These are phyloP conservation scores for Chirona hameri DNA, from an alignment of 2,888 invertebrate genomes.

Conservation along the genomic window DNA sequence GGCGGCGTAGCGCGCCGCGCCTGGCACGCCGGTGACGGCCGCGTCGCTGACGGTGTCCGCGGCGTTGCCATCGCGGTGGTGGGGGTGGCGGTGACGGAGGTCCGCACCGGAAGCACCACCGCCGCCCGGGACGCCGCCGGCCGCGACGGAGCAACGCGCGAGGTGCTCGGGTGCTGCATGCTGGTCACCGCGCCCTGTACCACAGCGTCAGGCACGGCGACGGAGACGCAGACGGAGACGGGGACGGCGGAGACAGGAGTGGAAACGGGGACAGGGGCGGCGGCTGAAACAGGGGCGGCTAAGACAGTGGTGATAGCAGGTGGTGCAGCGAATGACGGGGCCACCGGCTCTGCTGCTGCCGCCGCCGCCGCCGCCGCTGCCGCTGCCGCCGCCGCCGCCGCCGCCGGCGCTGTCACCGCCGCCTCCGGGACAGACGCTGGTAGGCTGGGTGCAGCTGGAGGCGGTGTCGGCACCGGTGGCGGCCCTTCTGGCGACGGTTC, in stretches of 20 bases:
- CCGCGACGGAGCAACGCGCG: not conserved
- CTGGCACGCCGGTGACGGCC: not conserved
- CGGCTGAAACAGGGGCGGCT: not conserved
- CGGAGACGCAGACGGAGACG: not conserved
- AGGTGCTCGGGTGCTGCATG: not conserved
- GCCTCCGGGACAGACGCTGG: too few species aligned
- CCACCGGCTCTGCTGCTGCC: not conserved
- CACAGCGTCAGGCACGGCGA: not conserved
- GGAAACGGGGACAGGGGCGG: not conserved
- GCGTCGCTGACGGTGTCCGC: not conserved
- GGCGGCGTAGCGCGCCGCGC: slow-evolving; percentile 8
- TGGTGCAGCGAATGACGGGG: not conserved
- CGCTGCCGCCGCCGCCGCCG: not conserved
- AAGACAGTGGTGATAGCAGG: not conserved
- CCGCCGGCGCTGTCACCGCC: not conserved
- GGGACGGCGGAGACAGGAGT: not conserved
- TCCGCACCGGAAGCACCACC: not conserved
- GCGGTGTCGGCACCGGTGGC: too few species aligned
- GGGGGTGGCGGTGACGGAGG: not conserved
- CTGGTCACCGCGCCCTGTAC: slow-evolving; percentile 11
- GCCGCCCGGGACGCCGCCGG: not conserved
- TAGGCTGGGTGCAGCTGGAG: too few species aligned
- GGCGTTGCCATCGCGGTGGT: not conserved
- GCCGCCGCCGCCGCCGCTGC: not conserved
- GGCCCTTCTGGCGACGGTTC: too few species aligned